Percentiles rank a stretch among this genome's conserved stretches.
These are phyloP conservation scores for Cryptomyrus ogoouensis DNA, from an alignment of 2,113 vertebrate species.

Conservation along the genomic window DNA sequence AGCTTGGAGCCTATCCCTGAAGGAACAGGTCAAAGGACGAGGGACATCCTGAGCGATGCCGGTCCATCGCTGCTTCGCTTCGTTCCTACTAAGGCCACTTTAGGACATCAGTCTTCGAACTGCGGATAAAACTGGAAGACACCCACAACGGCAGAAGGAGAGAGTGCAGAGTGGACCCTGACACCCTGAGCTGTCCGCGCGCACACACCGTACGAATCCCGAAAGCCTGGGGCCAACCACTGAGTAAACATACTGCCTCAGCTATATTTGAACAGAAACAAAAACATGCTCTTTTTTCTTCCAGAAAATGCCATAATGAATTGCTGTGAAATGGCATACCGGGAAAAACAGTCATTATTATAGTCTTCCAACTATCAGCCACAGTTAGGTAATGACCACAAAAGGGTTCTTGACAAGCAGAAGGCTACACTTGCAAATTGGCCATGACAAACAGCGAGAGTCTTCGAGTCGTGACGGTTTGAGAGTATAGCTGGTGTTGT, in stretches of 20 bases:
- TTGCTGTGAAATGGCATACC: background rate
- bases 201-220: background rate
- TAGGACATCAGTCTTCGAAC: background rate
- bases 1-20: background rate
- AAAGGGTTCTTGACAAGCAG: constrained; percentile 1
- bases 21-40: background rate
- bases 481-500: background rate
- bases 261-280: background rate
- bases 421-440: background rate
- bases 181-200: background rate
- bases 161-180: background rate
- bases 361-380: background rate
- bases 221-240: background rate
- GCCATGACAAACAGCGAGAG: background rate
- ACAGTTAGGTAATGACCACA: background rate
- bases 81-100: background rate
- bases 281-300: background rate
- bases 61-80: background rate
- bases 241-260: background rate
- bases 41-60: background rate
- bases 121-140: background rate
- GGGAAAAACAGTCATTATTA: background rate
- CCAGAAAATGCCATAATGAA: background rate
- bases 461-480: background rate
- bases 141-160: background rate